These are phyloP conservation scores for Peromyscus maniculatus DNA, from an alignment of 2,113 vertebrate species.

Conservation along the genomic window DNA sequence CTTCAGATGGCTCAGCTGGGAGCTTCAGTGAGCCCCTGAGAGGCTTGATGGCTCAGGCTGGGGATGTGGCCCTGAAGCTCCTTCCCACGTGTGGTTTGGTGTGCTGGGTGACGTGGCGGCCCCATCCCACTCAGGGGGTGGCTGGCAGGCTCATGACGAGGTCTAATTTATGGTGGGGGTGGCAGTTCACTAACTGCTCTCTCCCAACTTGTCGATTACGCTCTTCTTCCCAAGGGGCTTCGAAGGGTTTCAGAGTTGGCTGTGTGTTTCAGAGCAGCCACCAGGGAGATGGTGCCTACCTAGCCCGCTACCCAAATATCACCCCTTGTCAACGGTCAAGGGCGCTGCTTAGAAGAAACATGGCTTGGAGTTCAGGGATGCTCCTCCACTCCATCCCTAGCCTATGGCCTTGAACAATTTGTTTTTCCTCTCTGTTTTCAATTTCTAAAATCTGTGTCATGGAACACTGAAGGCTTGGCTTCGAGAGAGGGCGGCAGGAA, in stretches of 20 bases:
- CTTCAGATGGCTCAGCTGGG: not conserved
- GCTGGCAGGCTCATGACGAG: constrained; percentile 52
- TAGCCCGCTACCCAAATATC: fast-evolving
- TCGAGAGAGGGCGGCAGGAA: not conserved
- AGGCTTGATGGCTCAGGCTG: constrained; percentile 29
- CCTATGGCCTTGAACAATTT: not conserved
- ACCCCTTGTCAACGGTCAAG: not conserved
- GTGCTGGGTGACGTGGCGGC: constrained; percentile 59
- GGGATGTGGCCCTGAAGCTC: not conserved
- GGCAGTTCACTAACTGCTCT: constrained; percentile 35
- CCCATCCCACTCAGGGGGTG: constrained; percentile 72
- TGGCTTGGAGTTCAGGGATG: not conserved
- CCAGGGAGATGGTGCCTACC: not conserved
- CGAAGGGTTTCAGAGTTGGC: not conserved
- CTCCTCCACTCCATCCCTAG: not conserved
- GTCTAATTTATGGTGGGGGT: constrained; percentile 67
- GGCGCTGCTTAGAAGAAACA: not conserved
- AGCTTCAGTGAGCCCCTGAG: not conserved
- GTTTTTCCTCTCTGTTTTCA: not conserved
- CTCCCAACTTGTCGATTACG: not conserved
- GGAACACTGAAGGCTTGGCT: not conserved
- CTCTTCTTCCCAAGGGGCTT: not conserved
- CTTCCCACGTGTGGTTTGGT: constrained; percentile 47
- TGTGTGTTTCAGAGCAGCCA: not conserved
- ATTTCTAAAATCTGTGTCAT: constrained; percentile 17